Evolutionary conservation across 2,888 invertebrate genomes (phyloP).

Genomic region (Encarsia formosa): DNA sequence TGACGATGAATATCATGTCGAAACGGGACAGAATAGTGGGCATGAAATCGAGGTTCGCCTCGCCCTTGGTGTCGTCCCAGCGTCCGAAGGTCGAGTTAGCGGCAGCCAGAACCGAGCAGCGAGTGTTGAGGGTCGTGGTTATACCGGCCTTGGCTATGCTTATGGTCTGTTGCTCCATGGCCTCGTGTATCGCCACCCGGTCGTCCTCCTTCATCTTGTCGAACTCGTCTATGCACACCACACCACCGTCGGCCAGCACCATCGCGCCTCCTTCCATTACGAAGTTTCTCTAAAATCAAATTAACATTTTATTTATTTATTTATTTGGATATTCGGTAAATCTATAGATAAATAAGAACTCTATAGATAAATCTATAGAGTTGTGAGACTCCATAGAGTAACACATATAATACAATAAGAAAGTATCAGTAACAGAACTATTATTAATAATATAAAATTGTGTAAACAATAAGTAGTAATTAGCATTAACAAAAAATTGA

Average conservation of each 20-base stretch:
- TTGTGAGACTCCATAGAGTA: no score
- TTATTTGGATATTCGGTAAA: no score
- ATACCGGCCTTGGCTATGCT: slow-evolving; percentile 99
- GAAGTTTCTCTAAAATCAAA: slow-evolving; percentile 84
- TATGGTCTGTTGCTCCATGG: slow-evolving; percentile 99
- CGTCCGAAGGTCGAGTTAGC: slow-evolving; percentile 98
- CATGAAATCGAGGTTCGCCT: slow-evolving; percentile 99
- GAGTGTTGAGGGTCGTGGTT: slow-evolving; percentile 95
- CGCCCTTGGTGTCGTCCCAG: slow-evolving; percentile 98
- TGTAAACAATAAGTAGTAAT: no score
- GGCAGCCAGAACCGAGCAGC: slow-evolving; percentile 98
- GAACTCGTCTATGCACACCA: slow-evolving; percentile 99
- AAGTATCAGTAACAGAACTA: no score
- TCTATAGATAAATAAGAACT: no score
- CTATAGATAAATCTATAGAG: no score
- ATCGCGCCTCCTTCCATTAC: slow-evolving; percentile 99
- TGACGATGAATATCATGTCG: slow-evolving; percentile 99
- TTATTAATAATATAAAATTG: no score
- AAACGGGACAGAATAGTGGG: slow-evolving; percentile 99
- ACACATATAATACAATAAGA: no score
- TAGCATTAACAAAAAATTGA: no score
- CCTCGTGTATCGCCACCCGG: slow-evolving; percentile 98
- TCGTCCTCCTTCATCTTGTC: slow-evolving; percentile 99
- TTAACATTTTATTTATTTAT: no score
- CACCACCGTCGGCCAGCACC: slow-evolving; percentile 98